These are phyloP conservation scores for human (Homo sapiens) DNA, from an alignment of 2,113 vertebrate species.

Conservation along the genomic window GRCh38 chr6:29588501-29589000, in stretches of 20 bases:
- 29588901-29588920: neutral
- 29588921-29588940: neutral
- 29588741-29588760: conserved; percentile 33
- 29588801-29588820: neutral
- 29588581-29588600: conserved; percentile 50
- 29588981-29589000: too few relatives aligned
- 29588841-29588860: neutral
- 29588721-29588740: conserved; percentile 21
- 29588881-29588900: neutral
- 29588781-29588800: neutral
- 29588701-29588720: conserved; percentile 39
- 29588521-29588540: conserved; percentile 47
- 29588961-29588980: neutral
- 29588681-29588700: conserved; percentile 50
- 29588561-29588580: conserved; percentile 52
- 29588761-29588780: conserved; percentile 48
- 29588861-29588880: neutral
- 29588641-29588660: conserved; percentile 50
- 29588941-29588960: neutral
- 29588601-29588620: neutral
- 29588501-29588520: conserved; percentile 56
- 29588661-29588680: conserved; percentile 38
- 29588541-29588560: neutral
- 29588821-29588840: conserved; percentile 16
- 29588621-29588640: neutral